Conservation (phyloP, 2,113 vertebrate genomes). For the Pagrus major region DNA sequence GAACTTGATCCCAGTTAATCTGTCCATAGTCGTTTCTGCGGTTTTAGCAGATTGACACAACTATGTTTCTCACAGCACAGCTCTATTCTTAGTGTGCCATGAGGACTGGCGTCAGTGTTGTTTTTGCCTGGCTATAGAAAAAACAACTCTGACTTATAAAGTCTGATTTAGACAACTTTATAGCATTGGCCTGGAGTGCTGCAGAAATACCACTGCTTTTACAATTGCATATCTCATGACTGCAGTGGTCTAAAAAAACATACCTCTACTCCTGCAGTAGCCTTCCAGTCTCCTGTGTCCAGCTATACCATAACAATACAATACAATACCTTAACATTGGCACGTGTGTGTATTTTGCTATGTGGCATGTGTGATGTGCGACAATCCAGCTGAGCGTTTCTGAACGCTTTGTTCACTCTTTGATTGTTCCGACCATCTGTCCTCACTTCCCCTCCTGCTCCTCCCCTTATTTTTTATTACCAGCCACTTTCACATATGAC, state of each 20-base stretch:
- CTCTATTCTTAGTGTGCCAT: constrained; percentile 59
- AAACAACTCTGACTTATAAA: constrained; percentile 62
- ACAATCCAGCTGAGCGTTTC: not conserved
- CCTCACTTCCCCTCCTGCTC: constrained; percentile 38
- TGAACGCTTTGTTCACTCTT: constrained; percentile 46
- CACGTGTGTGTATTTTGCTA: not conserved
- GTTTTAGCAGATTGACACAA: constrained; percentile 31
- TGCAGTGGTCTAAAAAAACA: constrained; percentile 35
- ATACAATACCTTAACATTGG: not conserved
- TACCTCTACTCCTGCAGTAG: constrained; percentile 6
- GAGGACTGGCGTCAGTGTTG: constrained; percentile 57
- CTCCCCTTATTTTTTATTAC: constrained; percentile 39
- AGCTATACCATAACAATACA: not conserved
- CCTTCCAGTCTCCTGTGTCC: not conserved
- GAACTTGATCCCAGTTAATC: not conserved
- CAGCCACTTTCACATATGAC: constrained; percentile 59
- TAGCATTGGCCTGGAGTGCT: constrained; percentile 29
- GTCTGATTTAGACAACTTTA: constrained; percentile 63
- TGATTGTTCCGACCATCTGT: constrained; percentile 71
- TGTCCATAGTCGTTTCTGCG: not conserved
- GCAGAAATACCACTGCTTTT: constrained; percentile 50
- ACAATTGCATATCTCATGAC: constrained; percentile 39
- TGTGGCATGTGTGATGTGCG: constrained; percentile 14
- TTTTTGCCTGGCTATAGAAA: constrained; percentile 51
- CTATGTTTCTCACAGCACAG: constrained; percentile 46